phyloP scores from a whole-genome alignment of 2,797 vertebrate species.

The Sebastes minor region DNA sequence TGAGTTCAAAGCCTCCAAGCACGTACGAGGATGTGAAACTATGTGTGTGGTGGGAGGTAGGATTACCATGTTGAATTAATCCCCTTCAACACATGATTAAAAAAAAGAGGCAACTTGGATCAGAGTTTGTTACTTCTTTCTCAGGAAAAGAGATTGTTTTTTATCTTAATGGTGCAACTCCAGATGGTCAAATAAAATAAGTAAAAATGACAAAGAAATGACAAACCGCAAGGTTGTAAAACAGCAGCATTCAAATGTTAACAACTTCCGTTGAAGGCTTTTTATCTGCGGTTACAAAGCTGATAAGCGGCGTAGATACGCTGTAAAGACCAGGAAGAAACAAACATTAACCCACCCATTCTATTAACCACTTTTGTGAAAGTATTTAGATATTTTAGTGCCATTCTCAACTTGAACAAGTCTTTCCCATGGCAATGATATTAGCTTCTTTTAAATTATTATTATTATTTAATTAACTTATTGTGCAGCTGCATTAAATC shows the following conservation, averaged over 20 bases:
- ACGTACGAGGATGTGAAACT: slow-evolving; percentile 9
- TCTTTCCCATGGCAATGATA: neutral
- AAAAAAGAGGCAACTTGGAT: neutral
- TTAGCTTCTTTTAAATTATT: neutral
- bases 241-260: slow-evolving; percentile 19
- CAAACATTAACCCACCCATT: neutral
- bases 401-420: neutral
- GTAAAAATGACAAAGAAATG: neutral
- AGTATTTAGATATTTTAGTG: neutral
- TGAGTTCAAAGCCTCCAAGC: slow-evolving; percentile 19
- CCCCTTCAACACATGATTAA: neutral
- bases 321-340: neutral
- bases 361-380: neutral
- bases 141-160: neutral
- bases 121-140: neutral
- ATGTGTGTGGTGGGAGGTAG: neutral
- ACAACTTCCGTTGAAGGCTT: slow-evolving; percentile 38
- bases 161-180: neutral
- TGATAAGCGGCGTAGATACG: slow-evolving; percentile 38
- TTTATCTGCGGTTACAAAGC: slow-evolving; percentile 41
- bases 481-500: neutral
- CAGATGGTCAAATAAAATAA: neutral
- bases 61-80: slow-evolving; percentile 23
- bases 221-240: slow-evolving; percentile 16
- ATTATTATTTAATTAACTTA: neutral